Conservation (phyloP, 1,140 invertebrate species). For the Lordiphosa stackelbergi region DNA sequence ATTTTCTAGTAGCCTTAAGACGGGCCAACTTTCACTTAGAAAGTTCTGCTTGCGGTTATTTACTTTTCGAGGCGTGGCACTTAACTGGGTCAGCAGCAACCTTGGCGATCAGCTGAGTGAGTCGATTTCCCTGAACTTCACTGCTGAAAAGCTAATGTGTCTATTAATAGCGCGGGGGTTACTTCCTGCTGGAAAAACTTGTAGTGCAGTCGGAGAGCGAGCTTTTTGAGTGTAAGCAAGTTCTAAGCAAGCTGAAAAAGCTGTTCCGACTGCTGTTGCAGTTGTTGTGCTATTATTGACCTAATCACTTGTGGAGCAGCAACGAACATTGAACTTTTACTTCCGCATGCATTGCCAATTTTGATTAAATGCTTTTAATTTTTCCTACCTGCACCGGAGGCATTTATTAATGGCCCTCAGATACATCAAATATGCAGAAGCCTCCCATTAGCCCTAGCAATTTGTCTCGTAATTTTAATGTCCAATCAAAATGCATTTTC, state of each 20-base stretch:
- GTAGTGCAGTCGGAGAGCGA: conserved; percentile 18
- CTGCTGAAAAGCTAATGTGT: conserved; percentile 55
- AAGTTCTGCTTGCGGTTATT: conserved; percentile 70
- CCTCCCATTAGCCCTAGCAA: conserved; percentile 65
- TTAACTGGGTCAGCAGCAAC: conserved; percentile 66
- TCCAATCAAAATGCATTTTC: neutral
- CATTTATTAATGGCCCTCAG: conserved; percentile 69
- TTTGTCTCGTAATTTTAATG: conserved; percentile 35
- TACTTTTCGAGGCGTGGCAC: conserved; percentile 12
- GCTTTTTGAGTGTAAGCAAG: conserved; percentile 18
- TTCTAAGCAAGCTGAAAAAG: conserved; percentile 16
- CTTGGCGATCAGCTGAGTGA: conserved; percentile 55
- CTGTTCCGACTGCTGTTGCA: conserved; percentile 35
- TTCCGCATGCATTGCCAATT: conserved; percentile 68
- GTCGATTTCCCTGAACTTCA: conserved; percentile 74
- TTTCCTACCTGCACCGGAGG: conserved; percentile 40
- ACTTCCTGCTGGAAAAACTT: conserved; percentile 57
- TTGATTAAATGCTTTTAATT: conserved; percentile 59
- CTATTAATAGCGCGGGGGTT: conserved; percentile 54
- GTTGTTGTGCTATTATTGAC: conserved; percentile 75
- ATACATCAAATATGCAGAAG: conserved; percentile 71
- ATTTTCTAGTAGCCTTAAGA: conserved; percentile 68
- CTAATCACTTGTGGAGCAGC: conserved; percentile 77
- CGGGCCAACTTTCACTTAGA: conserved; percentile 69
- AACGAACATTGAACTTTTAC: conserved; percentile 77